Evolutionary conservation across 2,113 vertebrate genomes (phyloP).

Genomic region (Dascyllus trimaculatus): DNA sequence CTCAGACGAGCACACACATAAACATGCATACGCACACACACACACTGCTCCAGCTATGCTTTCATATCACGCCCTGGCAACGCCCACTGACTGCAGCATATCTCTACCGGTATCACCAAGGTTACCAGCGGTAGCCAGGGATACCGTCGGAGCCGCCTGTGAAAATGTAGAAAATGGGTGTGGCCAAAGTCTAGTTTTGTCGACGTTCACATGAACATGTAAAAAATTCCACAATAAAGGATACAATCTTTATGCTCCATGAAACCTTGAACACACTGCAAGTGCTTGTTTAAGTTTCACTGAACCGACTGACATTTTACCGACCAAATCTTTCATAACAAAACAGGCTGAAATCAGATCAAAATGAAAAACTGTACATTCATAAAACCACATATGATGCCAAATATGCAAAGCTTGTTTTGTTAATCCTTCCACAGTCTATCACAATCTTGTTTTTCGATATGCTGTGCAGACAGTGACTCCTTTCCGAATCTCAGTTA

Average conservation of each 20-base stretch:
- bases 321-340: conserved; percentile 5
- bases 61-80: conserved; percentile 83
- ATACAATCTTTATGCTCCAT: background rate
- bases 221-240: conserved; percentile 7
- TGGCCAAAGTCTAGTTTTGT: conserved; percentile 66
- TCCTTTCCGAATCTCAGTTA: conserved; percentile 25
- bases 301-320: conserved; percentile 1
- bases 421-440: conserved; percentile 3
- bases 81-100: conserved; percentile 83
- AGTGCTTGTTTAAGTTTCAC: background rate
- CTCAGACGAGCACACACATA: conserved; percentile 51
- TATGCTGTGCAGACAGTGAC: background rate
- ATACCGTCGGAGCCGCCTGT: conserved; percentile 73
- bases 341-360: background rate
- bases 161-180: conserved; percentile 71
- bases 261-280: background rate
- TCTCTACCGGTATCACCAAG: conserved; percentile 82
- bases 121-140: conserved; percentile 82
- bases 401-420: conserved; percentile 27
- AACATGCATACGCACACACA: conserved; percentile 33
- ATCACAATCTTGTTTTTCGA: conserved; percentile 1
- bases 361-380: background rate
- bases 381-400: background rate
- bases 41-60: conserved; percentile 69
- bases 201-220: conserved; percentile 26